Evolutionary conservation across 1,140 invertebrate species (phyloP).

Genomic region (Bombus ignitus): DNA sequence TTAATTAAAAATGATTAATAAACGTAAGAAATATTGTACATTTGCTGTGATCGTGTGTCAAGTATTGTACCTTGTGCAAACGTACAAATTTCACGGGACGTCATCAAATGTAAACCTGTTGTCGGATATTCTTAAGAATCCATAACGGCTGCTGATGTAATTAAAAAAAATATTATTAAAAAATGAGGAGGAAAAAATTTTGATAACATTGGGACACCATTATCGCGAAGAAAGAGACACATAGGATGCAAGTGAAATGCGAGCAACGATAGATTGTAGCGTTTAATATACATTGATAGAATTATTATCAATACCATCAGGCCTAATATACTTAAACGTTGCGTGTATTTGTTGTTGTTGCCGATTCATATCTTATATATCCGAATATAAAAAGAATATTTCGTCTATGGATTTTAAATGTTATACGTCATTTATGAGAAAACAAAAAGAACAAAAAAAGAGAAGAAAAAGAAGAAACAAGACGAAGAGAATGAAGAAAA

Average conservation of each 20-base stretch:
- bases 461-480: background rate
- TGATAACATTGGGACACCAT: conserved; percentile 37
- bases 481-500: conserved; percentile 6
- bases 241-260: conserved; percentile 37
- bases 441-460: conserved; percentile 29
- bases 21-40: background rate
- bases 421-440: conserved; percentile 69
- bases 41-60: conserved; percentile 20
- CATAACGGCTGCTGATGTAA: background rate
- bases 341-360: conserved; percentile 81
- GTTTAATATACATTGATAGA: conserved; percentile 52
- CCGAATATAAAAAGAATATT: conserved; percentile 72
- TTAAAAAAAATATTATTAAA: background rate
- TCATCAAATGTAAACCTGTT: background rate
- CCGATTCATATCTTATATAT: conserved; percentile 77
- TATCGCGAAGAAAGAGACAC: conserved; percentile 34
- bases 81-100: conserved; percentile 24
- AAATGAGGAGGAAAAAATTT: background rate
- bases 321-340: conserved; percentile 82
- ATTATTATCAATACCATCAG: conserved; percentile 77
- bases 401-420: conserved; percentile 78
- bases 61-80: background rate
- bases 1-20: conserved; percentile 4
- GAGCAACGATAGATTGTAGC: conserved; percentile 53
- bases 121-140: conserved; percentile 5